phyloP scores from a whole-genome alignment of 2,797 vertebrate species.

The Myoxocephalus aenaeus region DNA sequence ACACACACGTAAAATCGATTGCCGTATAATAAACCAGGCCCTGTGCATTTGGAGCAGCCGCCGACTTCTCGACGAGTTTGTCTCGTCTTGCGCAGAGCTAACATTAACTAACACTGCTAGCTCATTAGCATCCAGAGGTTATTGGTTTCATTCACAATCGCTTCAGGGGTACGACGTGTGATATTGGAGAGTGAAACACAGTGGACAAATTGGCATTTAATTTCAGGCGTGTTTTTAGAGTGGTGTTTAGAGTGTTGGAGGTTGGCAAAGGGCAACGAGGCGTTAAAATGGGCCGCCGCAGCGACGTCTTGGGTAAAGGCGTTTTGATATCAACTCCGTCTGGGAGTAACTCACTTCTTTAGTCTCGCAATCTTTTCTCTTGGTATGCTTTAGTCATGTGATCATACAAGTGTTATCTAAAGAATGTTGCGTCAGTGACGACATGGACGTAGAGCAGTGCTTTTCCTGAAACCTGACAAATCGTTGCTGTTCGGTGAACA shows the following conservation, averaged over 20 bases:
- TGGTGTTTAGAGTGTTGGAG: neutral
- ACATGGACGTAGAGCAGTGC: neutral
- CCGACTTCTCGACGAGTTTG: slow-evolving; percentile 14
- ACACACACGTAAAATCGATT: slow-evolving; percentile 48
- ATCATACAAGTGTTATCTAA: neutral
- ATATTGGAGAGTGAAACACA: neutral
- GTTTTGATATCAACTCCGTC: neutral
- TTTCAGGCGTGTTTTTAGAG: neutral
- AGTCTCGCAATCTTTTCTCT: neutral
- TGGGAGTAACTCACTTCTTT: neutral
- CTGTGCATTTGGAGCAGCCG: slow-evolving; percentile 25
- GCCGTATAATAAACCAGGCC: slow-evolving; percentile 45
- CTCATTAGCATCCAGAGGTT: slow-evolving; percentile 60
- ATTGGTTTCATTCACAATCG: slow-evolving; percentile 31
- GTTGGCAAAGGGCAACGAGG: neutral
- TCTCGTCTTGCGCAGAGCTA: slow-evolving; percentile 49
- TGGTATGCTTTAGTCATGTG: slow-evolving; percentile 1
- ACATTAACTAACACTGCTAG: neutral
- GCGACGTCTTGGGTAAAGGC: neutral
- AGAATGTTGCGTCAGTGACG: no score
- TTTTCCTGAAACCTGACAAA: no score
- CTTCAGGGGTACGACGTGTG: neutral
- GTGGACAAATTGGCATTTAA: neutral
- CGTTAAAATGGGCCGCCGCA: neutral
- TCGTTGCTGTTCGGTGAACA: no score